Percentiles rank a stretch among this genome's conserved stretches.
phyloP scores from a whole-genome alignment of 2,113 vertebrate genomes.

The Scalopus aquaticus region DNA sequence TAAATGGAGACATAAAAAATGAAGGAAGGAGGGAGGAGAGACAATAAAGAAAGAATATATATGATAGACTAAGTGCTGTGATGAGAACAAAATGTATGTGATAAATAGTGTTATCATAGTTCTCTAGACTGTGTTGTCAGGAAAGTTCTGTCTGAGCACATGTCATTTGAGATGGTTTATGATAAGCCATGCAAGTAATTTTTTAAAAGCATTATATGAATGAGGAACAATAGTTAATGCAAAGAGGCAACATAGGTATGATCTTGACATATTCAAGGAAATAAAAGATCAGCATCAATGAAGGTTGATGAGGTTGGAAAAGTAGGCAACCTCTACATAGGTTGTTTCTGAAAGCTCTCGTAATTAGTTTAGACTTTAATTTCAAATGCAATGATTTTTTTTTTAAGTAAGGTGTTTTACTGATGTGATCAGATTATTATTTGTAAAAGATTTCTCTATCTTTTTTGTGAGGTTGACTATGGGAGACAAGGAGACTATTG shows the following conservation, averaged over 20 bases:
- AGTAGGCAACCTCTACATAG: not conserved
- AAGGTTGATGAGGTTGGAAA: not conserved
- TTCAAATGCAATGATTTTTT: not conserved
- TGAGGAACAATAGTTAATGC: not conserved
- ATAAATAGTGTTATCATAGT: not conserved
- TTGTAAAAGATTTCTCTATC: not conserved
- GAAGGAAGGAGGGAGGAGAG: not conserved
- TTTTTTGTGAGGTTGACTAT: not conserved
- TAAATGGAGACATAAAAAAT: not conserved
- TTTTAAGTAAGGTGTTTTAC: not conserved
- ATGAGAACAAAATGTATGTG: not conserved
- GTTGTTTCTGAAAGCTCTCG: not conserved
- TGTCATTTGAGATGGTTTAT: not conserved
- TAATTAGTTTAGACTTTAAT: not conserved
- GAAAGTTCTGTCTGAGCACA: not conserved
- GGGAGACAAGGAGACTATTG: not conserved
- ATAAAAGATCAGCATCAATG: not conserved
- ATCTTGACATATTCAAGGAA: not conserved
- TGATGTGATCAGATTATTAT: not conserved
- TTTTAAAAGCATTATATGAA: not conserved
- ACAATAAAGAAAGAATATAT: not conserved
- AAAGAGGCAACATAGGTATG: not conserved
- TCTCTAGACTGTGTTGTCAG: not conserved
- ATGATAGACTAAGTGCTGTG: not conserved
- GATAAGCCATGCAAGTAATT: not conserved